Evolutionary conservation across 2,888 invertebrate genomes (phyloP).

Genomic region (Leuctra nigra): DNA sequence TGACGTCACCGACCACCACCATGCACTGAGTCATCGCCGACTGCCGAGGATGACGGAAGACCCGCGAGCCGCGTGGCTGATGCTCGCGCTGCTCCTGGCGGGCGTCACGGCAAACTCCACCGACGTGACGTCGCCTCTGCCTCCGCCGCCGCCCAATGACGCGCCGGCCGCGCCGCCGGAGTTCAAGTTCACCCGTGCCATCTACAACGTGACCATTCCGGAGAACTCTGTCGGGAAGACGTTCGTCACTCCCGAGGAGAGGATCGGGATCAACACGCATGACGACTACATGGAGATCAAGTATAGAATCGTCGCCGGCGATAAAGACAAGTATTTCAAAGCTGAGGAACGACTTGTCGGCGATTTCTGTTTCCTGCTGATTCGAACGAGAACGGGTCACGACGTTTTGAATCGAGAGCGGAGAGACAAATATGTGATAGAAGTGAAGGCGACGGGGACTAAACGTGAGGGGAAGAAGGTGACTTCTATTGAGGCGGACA

Average conservation of each 20-base stretch:
- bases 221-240: slow-evolving; percentile 91
- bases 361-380: slow-evolving; percentile 88
- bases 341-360: slow-evolving; percentile 85
- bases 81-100: slow-evolving; percentile 1
- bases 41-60: neutral
- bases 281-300: slow-evolving; percentile 52
- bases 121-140: slow-evolving; percentile 7
- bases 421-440: slow-evolving; percentile 72
- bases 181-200: slow-evolving; percentile 62
- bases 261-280: slow-evolving; percentile 68
- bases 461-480: slow-evolving; percentile 49
- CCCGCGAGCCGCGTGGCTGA: neutral
- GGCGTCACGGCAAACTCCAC: neutral
- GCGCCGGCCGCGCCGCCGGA: slow-evolving; percentile 32
- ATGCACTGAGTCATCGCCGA: neutral
- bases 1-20: neutral
- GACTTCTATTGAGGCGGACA: slow-evolving; percentile 59
- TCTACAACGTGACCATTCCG: slow-evolving; percentile 84
- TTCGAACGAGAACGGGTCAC: slow-evolving; percentile 81
- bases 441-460: slow-evolving; percentile 64
- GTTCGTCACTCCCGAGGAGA: slow-evolving; percentile 64
- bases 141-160: slow-evolving; percentile 13
- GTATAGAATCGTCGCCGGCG: slow-evolving; percentile 82
- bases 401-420: slow-evolving; percentile 92
- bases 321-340: slow-evolving; percentile 86